Conservation (phyloP, 2,888 invertebrate genomes). For the Nomada fabriciana region DNA sequence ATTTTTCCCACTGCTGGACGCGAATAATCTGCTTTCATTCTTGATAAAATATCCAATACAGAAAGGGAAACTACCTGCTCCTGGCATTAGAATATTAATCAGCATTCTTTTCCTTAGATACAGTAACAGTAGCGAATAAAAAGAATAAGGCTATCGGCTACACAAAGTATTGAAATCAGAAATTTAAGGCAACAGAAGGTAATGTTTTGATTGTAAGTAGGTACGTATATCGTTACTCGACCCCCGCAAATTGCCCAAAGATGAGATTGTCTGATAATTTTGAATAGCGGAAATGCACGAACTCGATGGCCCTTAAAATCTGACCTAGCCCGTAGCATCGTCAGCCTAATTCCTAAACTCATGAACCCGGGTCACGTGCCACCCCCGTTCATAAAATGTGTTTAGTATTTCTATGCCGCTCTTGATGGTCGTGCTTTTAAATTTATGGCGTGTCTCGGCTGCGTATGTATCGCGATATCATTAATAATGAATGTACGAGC, state of each 20-base stretch:
- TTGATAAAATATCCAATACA: too few relatives aligned
- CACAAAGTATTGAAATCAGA: too few relatives aligned
- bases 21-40: too few relatives aligned
- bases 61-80: too few relatives aligned
- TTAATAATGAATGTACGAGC: conserved; percentile 40
- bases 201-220: too few relatives aligned
- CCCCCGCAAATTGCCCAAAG: neutral
- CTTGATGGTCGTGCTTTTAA: conserved; percentile 46
- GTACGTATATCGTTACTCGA: too few relatives aligned
- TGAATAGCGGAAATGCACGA: neutral
- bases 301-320: conserved; percentile 29
- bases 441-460: conserved; percentile 36
- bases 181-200: too few relatives aligned
- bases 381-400: conserved; percentile 57
- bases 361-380: conserved; percentile 57
- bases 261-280: conserved; percentile 4
- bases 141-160: too few relatives aligned
- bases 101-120: too few relatives aligned
- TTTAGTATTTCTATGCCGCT: conserved; percentile 50
- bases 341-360: conserved; percentile 53
- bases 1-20: too few relatives aligned
- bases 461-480: conserved; percentile 32
- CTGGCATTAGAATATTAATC: too few relatives aligned
- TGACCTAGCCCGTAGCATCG: conserved; percentile 29
- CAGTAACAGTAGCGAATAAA: too few relatives aligned